phyloP scores from a whole-genome alignment of 2,797 vertebrate genomes.

The Hydrolagus colliei region DNA sequence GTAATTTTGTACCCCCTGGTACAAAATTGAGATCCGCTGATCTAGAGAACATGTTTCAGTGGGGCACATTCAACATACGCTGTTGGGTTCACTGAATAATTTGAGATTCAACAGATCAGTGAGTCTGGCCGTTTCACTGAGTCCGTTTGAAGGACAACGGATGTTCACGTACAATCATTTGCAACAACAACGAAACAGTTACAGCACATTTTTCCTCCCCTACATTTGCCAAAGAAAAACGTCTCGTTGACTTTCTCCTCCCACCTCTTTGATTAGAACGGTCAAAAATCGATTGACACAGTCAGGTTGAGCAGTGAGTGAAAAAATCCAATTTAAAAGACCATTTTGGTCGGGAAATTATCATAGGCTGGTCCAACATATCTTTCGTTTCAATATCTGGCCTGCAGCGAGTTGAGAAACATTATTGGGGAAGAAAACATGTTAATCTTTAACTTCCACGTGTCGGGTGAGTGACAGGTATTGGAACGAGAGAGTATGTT shows the following conservation, averaged over 20 bases:
- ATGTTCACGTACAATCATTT: too few relatives aligned
- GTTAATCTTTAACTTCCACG: slow-evolving; percentile 18
- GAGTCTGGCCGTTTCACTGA: too few relatives aligned
- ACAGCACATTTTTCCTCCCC: too few relatives aligned
- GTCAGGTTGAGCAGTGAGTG: not conserved
- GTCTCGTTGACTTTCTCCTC: not conserved
- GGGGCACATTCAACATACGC: too few relatives aligned
- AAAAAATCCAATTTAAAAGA: not conserved
- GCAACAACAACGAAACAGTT: too few relatives aligned
- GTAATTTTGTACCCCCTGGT: too few relatives aligned
- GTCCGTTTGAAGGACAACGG: too few relatives aligned
- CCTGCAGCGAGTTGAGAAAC: not conserved
- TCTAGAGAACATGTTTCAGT: too few relatives aligned
- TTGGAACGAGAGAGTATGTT: not conserved
- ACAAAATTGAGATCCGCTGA: too few relatives aligned
- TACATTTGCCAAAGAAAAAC: not conserved
- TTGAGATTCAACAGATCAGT: too few relatives aligned
- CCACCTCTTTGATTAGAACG: not conserved
- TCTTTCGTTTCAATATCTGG: not conserved
- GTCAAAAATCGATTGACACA: not conserved
- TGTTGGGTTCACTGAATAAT: too few relatives aligned
- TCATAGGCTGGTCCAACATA: not conserved
- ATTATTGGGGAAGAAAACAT: slow-evolving; percentile 1
- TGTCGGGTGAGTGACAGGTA: slow-evolving; percentile 14
- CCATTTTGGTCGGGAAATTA: not conserved